phyloP scores from a whole-genome alignment of 2,888 invertebrate species.

The Brachyptera risi region DNA sequence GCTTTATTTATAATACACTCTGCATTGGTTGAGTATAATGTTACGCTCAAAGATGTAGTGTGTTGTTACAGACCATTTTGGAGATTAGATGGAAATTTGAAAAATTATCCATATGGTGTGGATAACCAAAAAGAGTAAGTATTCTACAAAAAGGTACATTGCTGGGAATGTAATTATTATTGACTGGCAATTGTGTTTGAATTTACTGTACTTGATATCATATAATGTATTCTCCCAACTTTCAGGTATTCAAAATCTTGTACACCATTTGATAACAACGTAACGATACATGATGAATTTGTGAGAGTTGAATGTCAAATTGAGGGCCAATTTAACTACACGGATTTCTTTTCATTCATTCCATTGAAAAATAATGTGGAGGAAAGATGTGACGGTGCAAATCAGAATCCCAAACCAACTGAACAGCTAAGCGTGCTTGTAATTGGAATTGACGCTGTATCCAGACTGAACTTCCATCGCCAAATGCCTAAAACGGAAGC shows the following conservation, averaged over 20 bases:
- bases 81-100: conserved; percentile 17
- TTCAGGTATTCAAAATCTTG: conserved; percentile 50
- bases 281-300: conserved; percentile 58
- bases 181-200: neutral
- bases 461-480: conserved; percentile 77
- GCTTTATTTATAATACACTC: conserved; percentile 53
- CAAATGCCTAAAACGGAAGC: conserved; percentile 71
- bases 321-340: conserved; percentile 52
- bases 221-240: too few species aligned
- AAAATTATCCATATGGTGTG: conserved; percentile 16
- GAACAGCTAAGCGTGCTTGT: conserved; percentile 60
- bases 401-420: too few species aligned
- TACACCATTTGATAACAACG: conserved; percentile 47
- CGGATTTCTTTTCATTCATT: conserved; percentile 65
- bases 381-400: conserved; percentile 1
- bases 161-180: neutral
- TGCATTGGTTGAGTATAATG: conserved; percentile 49
- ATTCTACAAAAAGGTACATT: neutral
- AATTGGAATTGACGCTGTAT: conserved; percentile 81
- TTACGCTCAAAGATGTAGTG: conserved; percentile 45
- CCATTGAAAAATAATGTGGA: conserved; percentile 39
- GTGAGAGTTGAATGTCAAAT: conserved; percentile 61
- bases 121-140: conserved; percentile 22
- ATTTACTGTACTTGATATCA: neutral
- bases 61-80: conserved; percentile 31